Evolutionary conservation across 2,113 vertebrate species (phyloP).

Genomic region (Saccopteryx bilineata): DNA sequence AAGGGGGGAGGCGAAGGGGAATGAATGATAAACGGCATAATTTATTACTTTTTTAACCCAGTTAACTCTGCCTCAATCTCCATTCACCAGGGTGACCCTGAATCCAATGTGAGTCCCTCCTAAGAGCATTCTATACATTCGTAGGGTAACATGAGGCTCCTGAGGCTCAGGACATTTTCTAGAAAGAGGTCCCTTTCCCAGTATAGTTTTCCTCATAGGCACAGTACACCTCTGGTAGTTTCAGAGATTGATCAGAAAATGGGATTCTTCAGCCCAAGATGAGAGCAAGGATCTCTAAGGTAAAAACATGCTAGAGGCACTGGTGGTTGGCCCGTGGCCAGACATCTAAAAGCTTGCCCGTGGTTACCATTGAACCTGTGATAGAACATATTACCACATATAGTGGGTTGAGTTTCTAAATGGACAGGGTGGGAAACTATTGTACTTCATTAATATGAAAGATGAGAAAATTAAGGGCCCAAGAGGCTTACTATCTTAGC

Average conservation of each 20-base stretch:
- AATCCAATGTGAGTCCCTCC: neutral
- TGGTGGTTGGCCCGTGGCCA: rapidly evolving
- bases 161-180: neutral
- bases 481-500: neutral
- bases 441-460: neutral
- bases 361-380: rapidly evolving
- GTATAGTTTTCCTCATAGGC: neutral
- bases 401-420: neutral
- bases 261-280: rapidly evolving
- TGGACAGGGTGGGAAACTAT: neutral
- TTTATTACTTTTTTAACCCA: neutral
- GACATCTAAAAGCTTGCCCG: neutral
- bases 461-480: neutral
- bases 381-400: neutral
- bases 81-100: rapidly evolving
- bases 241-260: neutral
- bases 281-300: rapidly evolving
- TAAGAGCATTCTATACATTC: neutral
- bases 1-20: rapidly evolving
- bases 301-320: rapidly evolving
- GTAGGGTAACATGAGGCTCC: rapidly evolving
- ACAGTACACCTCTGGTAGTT: neutral
- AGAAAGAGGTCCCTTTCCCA: neutral
- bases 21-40: neutral
- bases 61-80: rapidly evolving